Evolutionary conservation across 2,888 invertebrate genomes (phyloP).

Genomic region (Allygus modestus): DNA sequence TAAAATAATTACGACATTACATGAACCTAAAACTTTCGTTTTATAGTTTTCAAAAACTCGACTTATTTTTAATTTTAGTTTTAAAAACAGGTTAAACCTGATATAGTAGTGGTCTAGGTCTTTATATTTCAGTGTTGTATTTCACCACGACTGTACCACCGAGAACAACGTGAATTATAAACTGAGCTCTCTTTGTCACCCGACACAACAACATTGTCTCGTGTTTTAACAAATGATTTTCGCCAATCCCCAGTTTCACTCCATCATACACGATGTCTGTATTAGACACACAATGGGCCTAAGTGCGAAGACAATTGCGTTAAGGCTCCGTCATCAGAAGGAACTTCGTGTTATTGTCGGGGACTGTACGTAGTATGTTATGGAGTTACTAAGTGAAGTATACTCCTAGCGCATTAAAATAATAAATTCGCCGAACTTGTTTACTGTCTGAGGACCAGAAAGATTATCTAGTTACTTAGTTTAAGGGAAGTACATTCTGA

Average conservation of each 20-base stretch:
- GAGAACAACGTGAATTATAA: too few species aligned
- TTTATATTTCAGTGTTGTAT: too few species aligned
- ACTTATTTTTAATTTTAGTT: too few species aligned
- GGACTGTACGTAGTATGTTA: background rate
- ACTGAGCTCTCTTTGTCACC: background rate
- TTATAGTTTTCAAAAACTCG: too few species aligned
- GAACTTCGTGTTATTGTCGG: background rate
- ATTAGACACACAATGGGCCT: constrained; percentile 8
- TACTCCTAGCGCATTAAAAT: background rate
- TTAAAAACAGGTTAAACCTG: too few species aligned
- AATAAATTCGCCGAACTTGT: background rate
- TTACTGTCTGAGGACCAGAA: too few species aligned
- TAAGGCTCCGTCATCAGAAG: background rate
- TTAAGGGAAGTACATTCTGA: too few species aligned
- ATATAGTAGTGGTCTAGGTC: too few species aligned
- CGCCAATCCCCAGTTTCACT: constrained; percentile 39
- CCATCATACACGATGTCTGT: constrained; percentile 44
- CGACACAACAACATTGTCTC: constrained; percentile 5
- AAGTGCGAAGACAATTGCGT: constrained; percentile 38
- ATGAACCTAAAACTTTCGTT: too few species aligned
- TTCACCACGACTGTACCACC: too few species aligned
- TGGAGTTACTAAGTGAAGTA: constrained; percentile 23
- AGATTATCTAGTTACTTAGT: too few species aligned
- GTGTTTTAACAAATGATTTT: constrained; percentile 47
- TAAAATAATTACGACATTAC: too few species aligned